Conservation (phyloP, 2,888 invertebrate species). For the Phortica magna region DNA sequence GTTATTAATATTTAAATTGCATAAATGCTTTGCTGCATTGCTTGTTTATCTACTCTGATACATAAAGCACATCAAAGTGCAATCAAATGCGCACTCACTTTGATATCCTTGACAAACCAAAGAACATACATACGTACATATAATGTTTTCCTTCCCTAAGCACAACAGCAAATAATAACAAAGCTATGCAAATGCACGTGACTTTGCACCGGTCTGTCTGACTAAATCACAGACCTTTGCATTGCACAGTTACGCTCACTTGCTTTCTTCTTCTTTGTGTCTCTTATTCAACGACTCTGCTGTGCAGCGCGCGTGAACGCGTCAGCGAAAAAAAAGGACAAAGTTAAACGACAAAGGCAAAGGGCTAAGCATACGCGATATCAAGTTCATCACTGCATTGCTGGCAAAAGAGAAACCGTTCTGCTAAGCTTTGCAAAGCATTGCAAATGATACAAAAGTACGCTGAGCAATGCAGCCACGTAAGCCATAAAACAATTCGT, state of each 20-base stretch:
- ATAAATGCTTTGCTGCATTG: not conserved
- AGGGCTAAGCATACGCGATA: constrained; percentile 3
- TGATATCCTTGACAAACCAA: constrained; percentile 18
- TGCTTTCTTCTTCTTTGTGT: not conserved
- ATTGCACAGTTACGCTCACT: not conserved
- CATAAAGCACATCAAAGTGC: constrained; percentile 68
- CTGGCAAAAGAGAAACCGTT: not conserved
- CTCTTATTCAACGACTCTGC: not conserved
- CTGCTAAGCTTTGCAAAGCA: not conserved
- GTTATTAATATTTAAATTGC: not conserved
- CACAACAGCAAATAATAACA: not conserved
- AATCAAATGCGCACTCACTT: constrained; percentile 1
- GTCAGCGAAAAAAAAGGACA: not conserved
- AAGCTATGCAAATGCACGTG: constrained; percentile 33
- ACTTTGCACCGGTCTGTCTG: not conserved
- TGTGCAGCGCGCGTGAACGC: not conserved
- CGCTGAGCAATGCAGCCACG: no score
- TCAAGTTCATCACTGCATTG: not conserved
- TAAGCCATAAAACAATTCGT: no score
- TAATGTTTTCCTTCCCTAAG: not conserved
- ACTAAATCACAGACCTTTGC: not conserved
- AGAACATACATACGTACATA: not conserved
- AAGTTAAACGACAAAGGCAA: not conserved
- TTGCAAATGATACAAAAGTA: no score
- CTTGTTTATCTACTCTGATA: not conserved